Evolutionary conservation across 1,140 invertebrate species (phyloP).

Genomic region (Megalonaias nervosa): DNA sequence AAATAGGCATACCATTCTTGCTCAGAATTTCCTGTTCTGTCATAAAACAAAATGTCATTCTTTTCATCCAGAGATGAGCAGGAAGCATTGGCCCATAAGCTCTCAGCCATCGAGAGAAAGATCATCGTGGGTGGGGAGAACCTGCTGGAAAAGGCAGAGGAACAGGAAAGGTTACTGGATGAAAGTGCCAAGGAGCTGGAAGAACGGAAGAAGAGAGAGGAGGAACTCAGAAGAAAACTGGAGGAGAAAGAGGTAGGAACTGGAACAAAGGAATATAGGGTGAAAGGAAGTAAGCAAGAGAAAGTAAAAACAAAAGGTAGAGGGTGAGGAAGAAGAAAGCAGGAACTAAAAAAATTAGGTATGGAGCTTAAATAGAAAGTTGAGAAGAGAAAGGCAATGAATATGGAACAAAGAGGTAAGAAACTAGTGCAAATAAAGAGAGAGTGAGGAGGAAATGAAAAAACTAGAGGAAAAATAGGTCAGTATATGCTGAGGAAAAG

Average conservation of each 20-base stretch:
- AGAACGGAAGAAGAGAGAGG: constrained; percentile 85
- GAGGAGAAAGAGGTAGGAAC: constrained; percentile 80
- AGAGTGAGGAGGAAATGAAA: too few relatives aligned
- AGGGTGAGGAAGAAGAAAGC: too few relatives aligned
- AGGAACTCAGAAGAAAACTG: constrained; percentile 80
- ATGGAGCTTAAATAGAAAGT: too few relatives aligned
- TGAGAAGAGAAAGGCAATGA: too few relatives aligned
- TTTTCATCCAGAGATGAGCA: constrained; percentile 74
- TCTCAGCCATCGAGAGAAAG: constrained; percentile 93
- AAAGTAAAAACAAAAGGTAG: too few relatives aligned
- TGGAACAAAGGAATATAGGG: too few relatives aligned
- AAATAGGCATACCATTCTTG: background rate
- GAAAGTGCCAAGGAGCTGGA: constrained; percentile 93
- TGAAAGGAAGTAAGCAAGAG: too few relatives aligned
- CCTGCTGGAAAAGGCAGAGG: constrained; percentile 96
- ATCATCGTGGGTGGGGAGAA: constrained; percentile 99
- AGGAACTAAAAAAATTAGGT: too few relatives aligned
- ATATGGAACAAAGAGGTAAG: too few relatives aligned
- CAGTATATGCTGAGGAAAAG: too few relatives aligned
- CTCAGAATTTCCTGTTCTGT: background rate
- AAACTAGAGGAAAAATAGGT: too few relatives aligned
- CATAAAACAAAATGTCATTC: background rate
- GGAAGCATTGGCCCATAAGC: constrained; percentile 83
- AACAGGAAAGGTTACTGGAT: constrained; percentile 91
- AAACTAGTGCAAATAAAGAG: too few relatives aligned